Conservation (phyloP, 2,113 vertebrate species). For the Catagonus wagneri region DNA sequence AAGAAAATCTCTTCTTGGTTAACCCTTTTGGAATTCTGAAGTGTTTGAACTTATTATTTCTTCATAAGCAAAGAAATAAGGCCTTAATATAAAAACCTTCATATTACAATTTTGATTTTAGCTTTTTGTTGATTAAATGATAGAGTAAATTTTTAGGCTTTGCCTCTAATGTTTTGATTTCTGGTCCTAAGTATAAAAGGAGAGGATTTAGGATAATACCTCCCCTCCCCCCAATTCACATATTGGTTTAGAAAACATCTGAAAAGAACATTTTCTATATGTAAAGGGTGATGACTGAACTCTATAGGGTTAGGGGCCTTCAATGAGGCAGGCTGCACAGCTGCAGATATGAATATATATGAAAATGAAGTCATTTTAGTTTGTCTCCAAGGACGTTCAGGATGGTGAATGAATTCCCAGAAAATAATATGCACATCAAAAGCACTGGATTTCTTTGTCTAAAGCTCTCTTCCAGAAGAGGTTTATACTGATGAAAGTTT, state of each 20-base stretch:
- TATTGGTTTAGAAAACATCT: conserved; percentile 48
- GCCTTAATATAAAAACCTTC: conserved; percentile 11
- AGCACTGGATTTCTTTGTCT: conserved; percentile 76
- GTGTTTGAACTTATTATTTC: neutral
- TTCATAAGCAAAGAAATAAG: conserved; percentile 52
- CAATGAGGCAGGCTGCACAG: conserved; percentile 40
- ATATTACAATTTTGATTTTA: neutral
- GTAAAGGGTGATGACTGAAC: conserved; percentile 70
- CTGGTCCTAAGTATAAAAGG: neutral
- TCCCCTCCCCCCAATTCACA: neutral
- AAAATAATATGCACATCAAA: conserved; percentile 77
- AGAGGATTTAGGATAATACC: neutral
- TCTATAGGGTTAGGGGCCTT: conserved; percentile 46
- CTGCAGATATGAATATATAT: conserved; percentile 79
- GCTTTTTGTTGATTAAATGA: neutral
- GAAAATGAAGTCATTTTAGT: conserved; percentile 83
- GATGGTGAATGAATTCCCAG: conserved; percentile 82
- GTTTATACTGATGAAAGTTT: conserved; percentile 70
- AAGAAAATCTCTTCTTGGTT: neutral
- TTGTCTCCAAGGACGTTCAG: conserved; percentile 80
- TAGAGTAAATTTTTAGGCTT: conserved; percentile 4
- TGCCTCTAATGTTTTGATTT: neutral
- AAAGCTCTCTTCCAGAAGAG: conserved; percentile 79
- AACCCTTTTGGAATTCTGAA: conserved; percentile 1
- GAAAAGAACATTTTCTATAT: conserved; percentile 67